phyloP scores from a whole-genome alignment of 2,888 invertebrate species.

The Agriotes lineatus region DNA sequence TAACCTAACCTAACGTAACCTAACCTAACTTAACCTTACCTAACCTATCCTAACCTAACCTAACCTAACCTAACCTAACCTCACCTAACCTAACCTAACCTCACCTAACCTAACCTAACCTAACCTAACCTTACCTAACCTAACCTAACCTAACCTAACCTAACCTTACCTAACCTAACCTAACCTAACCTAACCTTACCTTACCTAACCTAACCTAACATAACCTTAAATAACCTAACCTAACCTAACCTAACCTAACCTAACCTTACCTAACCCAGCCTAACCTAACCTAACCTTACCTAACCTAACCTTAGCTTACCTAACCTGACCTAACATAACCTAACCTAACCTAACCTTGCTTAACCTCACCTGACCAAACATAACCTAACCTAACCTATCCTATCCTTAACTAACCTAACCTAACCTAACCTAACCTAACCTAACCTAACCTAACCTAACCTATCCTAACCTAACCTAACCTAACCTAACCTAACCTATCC shows the following conservation, averaged over 20 bases:
- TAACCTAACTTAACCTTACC: conserved; percentile 3
- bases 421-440: conserved; percentile 45
- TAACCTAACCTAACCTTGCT: no score
- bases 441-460: conserved; percentile 47
- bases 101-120: conserved; percentile 1
- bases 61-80: conserved; percentile 3
- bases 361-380: no score
- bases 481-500: conserved; percentile 53
- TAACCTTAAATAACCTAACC: conserved; percentile 48
- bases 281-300: conserved; percentile 50
- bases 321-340: conserved; percentile 45
- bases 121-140: conserved; percentile 3
- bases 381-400: no score
- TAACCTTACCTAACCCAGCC: conserved; percentile 51
- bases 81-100: conserved; percentile 1
- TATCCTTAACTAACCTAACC: no score
- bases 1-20: conserved; percentile 1
- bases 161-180: conserved; percentile 3
- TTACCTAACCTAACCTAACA: conserved; percentile 26
- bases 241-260: conserved; percentile 50
- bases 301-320: conserved; percentile 47
- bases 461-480: conserved; percentile 51
- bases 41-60: conserved; percentile 3
- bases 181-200: conserved; percentile 3
- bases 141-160: conserved; percentile 3